Conservation (phyloP, 2,113 vertebrate species). For the Polypterus senegalus region DNA sequence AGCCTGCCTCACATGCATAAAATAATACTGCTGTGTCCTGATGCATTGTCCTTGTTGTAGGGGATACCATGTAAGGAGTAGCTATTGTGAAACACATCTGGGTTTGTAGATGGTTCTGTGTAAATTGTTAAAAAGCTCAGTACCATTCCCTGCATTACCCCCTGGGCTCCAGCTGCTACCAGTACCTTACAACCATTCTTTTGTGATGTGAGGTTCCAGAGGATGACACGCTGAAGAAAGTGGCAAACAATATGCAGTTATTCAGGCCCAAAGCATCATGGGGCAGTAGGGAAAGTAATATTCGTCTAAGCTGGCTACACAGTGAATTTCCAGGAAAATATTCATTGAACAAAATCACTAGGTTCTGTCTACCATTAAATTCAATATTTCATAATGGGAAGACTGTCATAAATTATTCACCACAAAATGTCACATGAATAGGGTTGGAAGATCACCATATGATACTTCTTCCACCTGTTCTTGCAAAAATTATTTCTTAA, state of each 20-base stretch:
- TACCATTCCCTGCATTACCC: slow-evolving; percentile 86
- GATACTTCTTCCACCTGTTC: no score
- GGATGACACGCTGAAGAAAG: slow-evolving; percentile 77
- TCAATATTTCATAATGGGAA: no score
- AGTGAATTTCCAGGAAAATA: no score
- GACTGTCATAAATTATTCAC: no score
- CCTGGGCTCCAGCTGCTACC: slow-evolving; percentile 71
- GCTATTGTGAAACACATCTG: slow-evolving; percentile 88
- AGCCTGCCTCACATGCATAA: slow-evolving; percentile 88
- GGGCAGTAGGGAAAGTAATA: no score
- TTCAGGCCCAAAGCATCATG: slow-evolving; percentile 53
- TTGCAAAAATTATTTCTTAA: no score
- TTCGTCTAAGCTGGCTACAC: no score
- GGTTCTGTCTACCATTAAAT: no score
- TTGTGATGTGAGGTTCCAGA: slow-evolving; percentile 87
- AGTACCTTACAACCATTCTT: slow-evolving; percentile 85
- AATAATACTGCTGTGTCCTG: slow-evolving; percentile 73
- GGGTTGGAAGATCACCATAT: no score
- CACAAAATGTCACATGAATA: no score
- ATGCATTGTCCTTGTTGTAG: slow-evolving; percentile 79
- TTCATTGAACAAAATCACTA: no score
- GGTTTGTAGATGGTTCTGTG: slow-evolving; percentile 95
- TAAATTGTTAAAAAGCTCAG: slow-evolving; percentile 97
- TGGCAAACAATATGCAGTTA: slow-evolving; percentile 54
- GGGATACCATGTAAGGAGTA: slow-evolving; percentile 82